These are phyloP conservation scores for Vanessa tameamea DNA, from an alignment of 1,140 invertebrate species.

Conservation along the genomic window DNA sequence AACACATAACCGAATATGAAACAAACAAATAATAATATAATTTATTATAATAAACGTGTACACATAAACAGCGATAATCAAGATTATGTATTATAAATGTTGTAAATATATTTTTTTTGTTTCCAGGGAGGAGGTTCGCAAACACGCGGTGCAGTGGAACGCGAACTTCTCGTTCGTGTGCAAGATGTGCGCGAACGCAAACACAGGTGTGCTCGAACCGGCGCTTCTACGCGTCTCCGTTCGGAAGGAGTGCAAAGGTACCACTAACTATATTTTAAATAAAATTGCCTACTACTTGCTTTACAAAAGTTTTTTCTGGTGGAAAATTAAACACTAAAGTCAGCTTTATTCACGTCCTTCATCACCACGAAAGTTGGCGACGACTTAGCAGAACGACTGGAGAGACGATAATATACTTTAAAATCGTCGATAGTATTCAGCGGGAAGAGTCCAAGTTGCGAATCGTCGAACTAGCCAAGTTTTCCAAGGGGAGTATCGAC, in stretches of 20 bases:
- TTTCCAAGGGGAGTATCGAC: neutral
- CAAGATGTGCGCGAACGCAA: slow-evolving; percentile 98
- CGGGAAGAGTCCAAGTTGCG: neutral
- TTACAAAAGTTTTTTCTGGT: neutral
- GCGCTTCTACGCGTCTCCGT: slow-evolving; percentile 96
- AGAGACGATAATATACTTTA: slow-evolving; percentile 4
- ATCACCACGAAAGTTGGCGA: slow-evolving; percentile 11
- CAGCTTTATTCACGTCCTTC: neutral
- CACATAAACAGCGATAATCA: no score
- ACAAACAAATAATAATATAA: no score
- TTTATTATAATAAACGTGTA: no score
- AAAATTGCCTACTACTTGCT: neutral
- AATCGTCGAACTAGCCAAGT: neutral
- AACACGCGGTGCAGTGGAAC: slow-evolving; percentile 96
- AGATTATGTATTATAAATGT: no score
- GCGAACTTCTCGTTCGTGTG: slow-evolving; percentile 94
- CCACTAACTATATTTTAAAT: neutral
- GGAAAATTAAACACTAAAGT: neutral
- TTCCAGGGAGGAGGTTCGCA: slow-evolving; percentile 93
- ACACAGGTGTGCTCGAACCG: slow-evolving; percentile 95
- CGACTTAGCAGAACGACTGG: neutral
- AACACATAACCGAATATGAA: no score
- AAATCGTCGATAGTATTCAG: neutral
- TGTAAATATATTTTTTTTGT: slow-evolving; percentile 6
- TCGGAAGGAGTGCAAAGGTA: slow-evolving; percentile 91